phyloP scores from a whole-genome alignment of 2,797 vertebrate genomes.

The Cyprinella venusta region DNA sequence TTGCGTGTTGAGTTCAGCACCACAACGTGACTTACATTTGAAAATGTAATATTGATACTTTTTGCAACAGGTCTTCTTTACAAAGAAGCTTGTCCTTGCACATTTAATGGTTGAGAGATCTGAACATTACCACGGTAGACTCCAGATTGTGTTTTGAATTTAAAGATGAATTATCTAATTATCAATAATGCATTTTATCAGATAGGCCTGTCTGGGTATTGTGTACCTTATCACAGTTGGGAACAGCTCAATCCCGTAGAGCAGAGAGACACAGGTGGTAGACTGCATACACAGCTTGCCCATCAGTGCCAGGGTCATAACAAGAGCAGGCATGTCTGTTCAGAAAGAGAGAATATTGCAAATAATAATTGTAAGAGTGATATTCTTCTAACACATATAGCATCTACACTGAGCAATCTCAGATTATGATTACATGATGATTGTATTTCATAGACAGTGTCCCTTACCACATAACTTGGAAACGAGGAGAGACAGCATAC shows the following conservation, averaged over 20 bases:
- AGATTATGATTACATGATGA: background rate
- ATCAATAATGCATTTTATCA: conserved; percentile 6
- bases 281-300: conserved; percentile 78
- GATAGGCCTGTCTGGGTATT: background rate
- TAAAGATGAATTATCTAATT: background rate
- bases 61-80: background rate
- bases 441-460: conserved; percentile 1
- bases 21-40: background rate
- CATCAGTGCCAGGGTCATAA: conserved; percentile 74
- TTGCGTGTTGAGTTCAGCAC: background rate
- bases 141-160: background rate
- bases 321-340: conserved; percentile 62
- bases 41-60: background rate
- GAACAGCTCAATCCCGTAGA: conserved; percentile 79
- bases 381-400: background rate
- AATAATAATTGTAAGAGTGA: background rate
- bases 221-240: conserved; percentile 75
- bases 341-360: background rate
- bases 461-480: conserved; percentile 69
- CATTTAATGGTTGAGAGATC: background rate
- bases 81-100: background rate
- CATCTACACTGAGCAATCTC: background rate
- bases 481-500: conserved; percentile 72
- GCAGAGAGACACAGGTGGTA: conserved; percentile 67
- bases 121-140: background rate